Base-by-base conservation (phyloP, 2,888 invertebrate genomes). In the Pristionchus maxplancki region DNA sequence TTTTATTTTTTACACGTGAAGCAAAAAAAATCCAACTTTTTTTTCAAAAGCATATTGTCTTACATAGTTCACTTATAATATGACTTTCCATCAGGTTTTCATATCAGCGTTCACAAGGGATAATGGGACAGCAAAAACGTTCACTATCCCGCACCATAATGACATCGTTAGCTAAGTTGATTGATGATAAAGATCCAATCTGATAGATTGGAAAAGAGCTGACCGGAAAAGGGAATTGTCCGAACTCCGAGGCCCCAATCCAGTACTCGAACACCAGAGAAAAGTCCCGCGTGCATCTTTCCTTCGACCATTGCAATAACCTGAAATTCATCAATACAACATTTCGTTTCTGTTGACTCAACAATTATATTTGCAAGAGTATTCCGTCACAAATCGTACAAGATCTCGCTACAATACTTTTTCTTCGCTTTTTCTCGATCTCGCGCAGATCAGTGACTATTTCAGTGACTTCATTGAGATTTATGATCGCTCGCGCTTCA, bases 181-280 rank as follows among this genome's bases (percentile, higher is more conserved):
- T n/a, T 64, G 11, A 28, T 24, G 31, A 28, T 24, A 37, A 20
- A 34, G 28, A 34, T 20, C 2, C 5, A 40, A n/a, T n/a, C n/a
- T n/a, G n/a, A n/a, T n/a, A 8, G 78, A 40, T 40, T 15, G n/a
- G n/a, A n/a, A n/a, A n/a, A 40, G 11, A n/a, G 31, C 74, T 15
- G 6, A 74, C 88, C 88, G 8, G 78, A 78, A 50, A 88, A 88
- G 28, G 88, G 88, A 28, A 88, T 81, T 1, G 48, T 48, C 37
- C 88, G 31, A 13, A 88, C 81, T 40, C 88, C 88, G 28, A 88
- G 81, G 24, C 88, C 88, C 88, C 88, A 88, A 58, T 88, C 88
- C 28, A 88, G 58, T 8, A 78, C 62, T 37, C 88, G 88, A 13
- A 88, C 58, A 40, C 88, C 88, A 2, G 81, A 88, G 58, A 88